Evolutionary conservation across 2,113 vertebrate genomes (phyloP).

Genomic region (Emberiza fucata): DNA sequence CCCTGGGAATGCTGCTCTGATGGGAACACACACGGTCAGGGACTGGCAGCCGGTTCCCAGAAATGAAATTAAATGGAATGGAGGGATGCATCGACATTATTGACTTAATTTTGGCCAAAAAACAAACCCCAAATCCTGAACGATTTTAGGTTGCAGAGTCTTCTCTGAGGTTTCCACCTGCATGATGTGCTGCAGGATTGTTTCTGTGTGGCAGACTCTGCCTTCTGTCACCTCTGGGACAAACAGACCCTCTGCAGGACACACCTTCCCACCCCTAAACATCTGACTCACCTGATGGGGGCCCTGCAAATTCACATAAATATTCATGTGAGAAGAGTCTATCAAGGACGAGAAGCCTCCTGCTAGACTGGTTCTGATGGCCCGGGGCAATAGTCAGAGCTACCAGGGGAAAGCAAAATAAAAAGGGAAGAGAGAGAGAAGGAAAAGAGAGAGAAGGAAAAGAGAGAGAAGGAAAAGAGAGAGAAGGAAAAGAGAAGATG

Average conservation of each 20-base stretch:
- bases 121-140: not conserved
- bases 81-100: not conserved
- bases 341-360: constrained; percentile 8
- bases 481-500: too few species aligned
- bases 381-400: not conserved
- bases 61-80: not conserved
- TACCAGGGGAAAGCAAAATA: not conserved
- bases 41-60: not conserved
- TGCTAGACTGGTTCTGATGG: not conserved
- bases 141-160: not conserved
- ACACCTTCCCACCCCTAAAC: not conserved
- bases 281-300: constrained; percentile 35
- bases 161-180: not conserved
- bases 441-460: too few species aligned
- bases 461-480: not conserved
- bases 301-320: constrained; percentile 16
- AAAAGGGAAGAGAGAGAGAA: not conserved
- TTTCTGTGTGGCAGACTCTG: not conserved
- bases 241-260: constrained; percentile 32
- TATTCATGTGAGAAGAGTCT: constrained; percentile 21
- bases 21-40: not conserved
- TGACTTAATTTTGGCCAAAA: not conserved
- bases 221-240: constrained; percentile 38
- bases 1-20: not conserved
- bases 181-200: not conserved